Conservation (phyloP, 2,888 invertebrate species). For the Cantharis nigra region DNA sequence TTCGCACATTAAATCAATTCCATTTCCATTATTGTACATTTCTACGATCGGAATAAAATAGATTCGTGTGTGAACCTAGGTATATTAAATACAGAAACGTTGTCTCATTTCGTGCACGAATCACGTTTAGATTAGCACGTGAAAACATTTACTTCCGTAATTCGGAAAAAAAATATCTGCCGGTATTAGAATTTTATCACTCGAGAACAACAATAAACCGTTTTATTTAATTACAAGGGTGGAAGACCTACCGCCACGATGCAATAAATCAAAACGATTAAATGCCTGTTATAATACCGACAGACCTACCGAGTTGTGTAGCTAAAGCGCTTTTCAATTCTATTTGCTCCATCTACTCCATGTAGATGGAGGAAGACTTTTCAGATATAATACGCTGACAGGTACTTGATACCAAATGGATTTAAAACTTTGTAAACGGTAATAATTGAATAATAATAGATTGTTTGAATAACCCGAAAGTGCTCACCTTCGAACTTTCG, state of each 20-base stretch:
- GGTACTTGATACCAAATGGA: neutral
- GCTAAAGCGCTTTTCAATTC: neutral
- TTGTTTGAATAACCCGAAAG: conserved; percentile 21
- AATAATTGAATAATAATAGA: conserved; percentile 23
- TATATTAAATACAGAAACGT: conserved; percentile 8
- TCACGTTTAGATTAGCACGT: conserved; percentile 18
- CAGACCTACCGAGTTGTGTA: neutral
- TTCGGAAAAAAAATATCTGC: neutral
- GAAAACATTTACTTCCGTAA: conserved; percentile 21
- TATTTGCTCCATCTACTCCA: neutral
- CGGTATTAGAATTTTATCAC: neutral
- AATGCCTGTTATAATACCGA: neutral
- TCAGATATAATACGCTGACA: neutral
- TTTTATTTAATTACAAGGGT: neutral
- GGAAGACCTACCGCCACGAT: conserved; percentile 16
- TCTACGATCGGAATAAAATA: conserved; percentile 17
- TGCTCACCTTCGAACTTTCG: conserved; percentile 16
- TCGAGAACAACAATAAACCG: neutral
- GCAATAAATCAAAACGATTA: conserved; percentile 15
- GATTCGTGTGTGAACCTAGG: conserved; percentile 21
- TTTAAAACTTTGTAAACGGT: conserved; percentile 10
- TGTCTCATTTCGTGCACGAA: conserved; percentile 4
- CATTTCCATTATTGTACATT: conserved; percentile 25
- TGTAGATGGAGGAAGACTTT: neutral
- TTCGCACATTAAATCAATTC: conserved; percentile 30